Base-by-base conservation (phyloP, 2,888 invertebrate genomes). In the Pollenia amentaria region DNA sequence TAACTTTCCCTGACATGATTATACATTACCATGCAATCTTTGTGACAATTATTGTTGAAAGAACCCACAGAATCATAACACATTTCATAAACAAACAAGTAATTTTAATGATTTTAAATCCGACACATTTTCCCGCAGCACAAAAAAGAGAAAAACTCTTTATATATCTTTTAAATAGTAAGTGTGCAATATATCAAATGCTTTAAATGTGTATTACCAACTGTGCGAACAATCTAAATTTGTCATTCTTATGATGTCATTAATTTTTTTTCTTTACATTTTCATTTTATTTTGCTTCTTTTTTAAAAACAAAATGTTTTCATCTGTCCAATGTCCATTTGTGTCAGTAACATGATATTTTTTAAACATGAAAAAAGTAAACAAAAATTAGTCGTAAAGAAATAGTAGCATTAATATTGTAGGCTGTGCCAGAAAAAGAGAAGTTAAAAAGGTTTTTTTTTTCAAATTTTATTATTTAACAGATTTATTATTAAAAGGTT, bases 261-360 rank as follows among this genome's bases (percentile, higher is more conserved):
- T 57, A 73, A 75, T 67, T 7, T 69, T 38, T n/a, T 16, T 14
- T 53, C 65, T 14, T 7, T 57, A 2, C 14, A 40, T 46, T 48
- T 42, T 40, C 44, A 29, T 6, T 55, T 29, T 44, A 9, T 12
- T 29, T 70, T 70, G 18, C 14, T 69, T 6, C 55, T 40, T 40
- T n/a, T 69, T 55, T 14, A 21, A 21, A 72, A 67, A 53, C 65
- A 75, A 87, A 89, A 88, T 88, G 88, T 89, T 89, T 89, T 88
- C 89, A 88, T 88, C 89, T 89, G 89, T 88, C 84, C 86, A 90
- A 89, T 89, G 91, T 90, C 90, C 90, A 91, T 91, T 92, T 92
- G 90, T 91, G 91, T 91, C 91, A 91, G 90, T 89, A 90, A 89
- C 89, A 89, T 89, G 89, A 90, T 89, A 89, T 89, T 84, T 88